Evolutionary conservation across 2,888 invertebrate genomes (phyloP).

Genomic region (Graphium colonna): DNA sequence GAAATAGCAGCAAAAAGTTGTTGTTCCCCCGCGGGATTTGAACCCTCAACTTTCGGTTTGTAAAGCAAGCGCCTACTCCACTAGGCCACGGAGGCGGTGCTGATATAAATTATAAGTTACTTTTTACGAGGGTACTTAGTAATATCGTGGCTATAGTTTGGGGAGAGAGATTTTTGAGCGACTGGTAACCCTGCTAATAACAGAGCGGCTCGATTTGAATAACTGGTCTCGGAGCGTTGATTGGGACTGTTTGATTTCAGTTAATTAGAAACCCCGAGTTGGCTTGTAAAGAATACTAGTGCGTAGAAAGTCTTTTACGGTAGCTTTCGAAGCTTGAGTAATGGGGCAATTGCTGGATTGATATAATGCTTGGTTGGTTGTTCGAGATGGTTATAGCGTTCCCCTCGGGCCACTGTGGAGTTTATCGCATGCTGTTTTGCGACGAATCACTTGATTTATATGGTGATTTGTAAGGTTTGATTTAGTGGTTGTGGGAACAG

Average conservation of each 20-base stretch:
- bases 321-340: constrained; percentile 21
- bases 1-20: too few relatives aligned
- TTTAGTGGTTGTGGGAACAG: too few relatives aligned
- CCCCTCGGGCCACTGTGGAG: neutral
- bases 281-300: constrained; percentile 22
- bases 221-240: constrained; percentile 28
- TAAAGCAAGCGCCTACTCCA: too few relatives aligned
- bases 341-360: constrained; percentile 13
- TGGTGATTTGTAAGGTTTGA: too few relatives aligned
- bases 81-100: too few relatives aligned
- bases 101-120: too few relatives aligned
- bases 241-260: constrained; percentile 23
- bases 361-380: constrained; percentile 4
- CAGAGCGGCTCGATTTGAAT: constrained; percentile 34
- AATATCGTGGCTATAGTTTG: too few relatives aligned
- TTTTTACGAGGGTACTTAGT: too few relatives aligned
- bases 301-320: constrained; percentile 33
- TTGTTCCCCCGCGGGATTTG: too few relatives aligned
- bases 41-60: too few relatives aligned
- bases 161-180: too few relatives aligned
- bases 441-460: neutral
- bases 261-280: constrained; percentile 23
- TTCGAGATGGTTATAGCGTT: neutral
- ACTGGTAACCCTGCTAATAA: too few relatives aligned
- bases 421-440: neutral